Evolutionary conservation across 2,888 invertebrate genomes (phyloP).

Genomic region (Tanaodytes sp.): DNA sequence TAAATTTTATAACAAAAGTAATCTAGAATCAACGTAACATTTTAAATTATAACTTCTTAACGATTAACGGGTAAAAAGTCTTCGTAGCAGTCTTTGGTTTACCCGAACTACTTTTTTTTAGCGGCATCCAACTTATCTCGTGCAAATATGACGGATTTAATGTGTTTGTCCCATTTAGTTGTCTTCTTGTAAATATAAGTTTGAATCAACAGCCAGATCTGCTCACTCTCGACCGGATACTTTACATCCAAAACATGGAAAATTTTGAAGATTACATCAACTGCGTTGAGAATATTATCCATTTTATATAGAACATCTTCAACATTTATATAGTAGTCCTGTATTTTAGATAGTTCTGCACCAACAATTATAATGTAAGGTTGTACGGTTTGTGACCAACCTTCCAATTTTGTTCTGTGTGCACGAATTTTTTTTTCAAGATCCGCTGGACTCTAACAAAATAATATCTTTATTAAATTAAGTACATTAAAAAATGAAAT

Average conservation of each 20-base stretch:
- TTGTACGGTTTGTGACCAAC: slow-evolving; percentile 15
- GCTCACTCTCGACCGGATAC: slow-evolving; percentile 30
- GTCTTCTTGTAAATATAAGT: slow-evolving; percentile 15
- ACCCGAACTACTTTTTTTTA: too few species aligned
- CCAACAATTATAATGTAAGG: slow-evolving; percentile 36
- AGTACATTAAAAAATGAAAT: too few species aligned
- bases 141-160: slow-evolving; percentile 19
- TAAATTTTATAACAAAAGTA: too few species aligned
- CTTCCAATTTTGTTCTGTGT: not conserved
- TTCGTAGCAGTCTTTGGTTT: too few species aligned
- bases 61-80: too few species aligned
- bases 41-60: too few species aligned
- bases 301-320: slow-evolving; percentile 26
- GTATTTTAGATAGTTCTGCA: slow-evolving; percentile 3
- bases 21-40: too few species aligned
- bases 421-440: slow-evolving; percentile 14
- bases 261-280: slow-evolving; percentile 30
- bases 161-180: slow-evolving; percentile 21
- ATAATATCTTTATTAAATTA: too few species aligned
- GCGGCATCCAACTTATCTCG: slow-evolving; percentile 12
- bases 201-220: slow-evolving; percentile 32
- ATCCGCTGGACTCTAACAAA: slow-evolving; percentile 21
- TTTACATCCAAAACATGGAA: slow-evolving; percentile 24
- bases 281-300: slow-evolving; percentile 19
- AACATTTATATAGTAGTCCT: slow-evolving; percentile 19